Conservation (phyloP, 2,113 vertebrate genomes). For the Trematomus loennbergii region DNA sequence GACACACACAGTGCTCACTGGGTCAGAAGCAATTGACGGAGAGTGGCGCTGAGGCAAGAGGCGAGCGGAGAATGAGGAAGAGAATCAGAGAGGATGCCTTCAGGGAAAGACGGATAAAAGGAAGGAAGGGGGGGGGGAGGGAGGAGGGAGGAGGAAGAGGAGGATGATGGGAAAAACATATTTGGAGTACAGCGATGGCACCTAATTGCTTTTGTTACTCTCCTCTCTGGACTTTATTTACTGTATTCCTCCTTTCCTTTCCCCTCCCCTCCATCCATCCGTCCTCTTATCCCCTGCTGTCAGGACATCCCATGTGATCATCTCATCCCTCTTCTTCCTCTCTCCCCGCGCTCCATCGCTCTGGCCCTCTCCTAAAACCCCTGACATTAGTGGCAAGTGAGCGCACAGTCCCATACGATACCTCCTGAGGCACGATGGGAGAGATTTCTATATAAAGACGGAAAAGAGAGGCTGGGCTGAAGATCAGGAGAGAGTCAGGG, state of each 20-base stretch:
- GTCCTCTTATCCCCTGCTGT: constrained; percentile 30
- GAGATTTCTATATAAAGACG: constrained; percentile 71
- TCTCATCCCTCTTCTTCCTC: constrained; percentile 25
- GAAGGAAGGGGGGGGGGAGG: constrained; percentile 16
- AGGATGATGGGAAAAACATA: constrained; percentile 8
- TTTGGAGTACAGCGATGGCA: constrained; percentile 20
- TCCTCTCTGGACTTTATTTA: constrained; percentile 44
- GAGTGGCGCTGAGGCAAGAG: constrained; percentile 74
- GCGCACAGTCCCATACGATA: constrained; percentile 59
- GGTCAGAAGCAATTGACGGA: constrained; percentile 75
- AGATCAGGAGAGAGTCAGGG: constrained; percentile 46
- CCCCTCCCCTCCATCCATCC: constrained; percentile 24
- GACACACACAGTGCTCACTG: constrained; percentile 68
- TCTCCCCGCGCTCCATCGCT: constrained; percentile 16
- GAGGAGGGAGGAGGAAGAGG: neutral
- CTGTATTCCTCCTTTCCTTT: constrained; percentile 9
- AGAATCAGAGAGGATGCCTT: constrained; percentile 56
- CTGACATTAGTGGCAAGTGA: constrained; percentile 69
- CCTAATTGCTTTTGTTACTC: constrained; percentile 51
- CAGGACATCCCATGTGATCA: constrained; percentile 55
- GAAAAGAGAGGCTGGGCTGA: constrained; percentile 41
- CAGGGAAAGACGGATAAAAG: constrained; percentile 36
- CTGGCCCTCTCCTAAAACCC: constrained; percentile 52
- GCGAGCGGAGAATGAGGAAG: constrained; percentile 46
- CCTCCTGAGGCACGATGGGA: constrained; percentile 74